Percentiles rank a stretch among this genome's conserved stretches.
Evolutionary conservation across 2,797 vertebrate genomes (phyloP).

Genomic region (Helostoma temminkii): DNA sequence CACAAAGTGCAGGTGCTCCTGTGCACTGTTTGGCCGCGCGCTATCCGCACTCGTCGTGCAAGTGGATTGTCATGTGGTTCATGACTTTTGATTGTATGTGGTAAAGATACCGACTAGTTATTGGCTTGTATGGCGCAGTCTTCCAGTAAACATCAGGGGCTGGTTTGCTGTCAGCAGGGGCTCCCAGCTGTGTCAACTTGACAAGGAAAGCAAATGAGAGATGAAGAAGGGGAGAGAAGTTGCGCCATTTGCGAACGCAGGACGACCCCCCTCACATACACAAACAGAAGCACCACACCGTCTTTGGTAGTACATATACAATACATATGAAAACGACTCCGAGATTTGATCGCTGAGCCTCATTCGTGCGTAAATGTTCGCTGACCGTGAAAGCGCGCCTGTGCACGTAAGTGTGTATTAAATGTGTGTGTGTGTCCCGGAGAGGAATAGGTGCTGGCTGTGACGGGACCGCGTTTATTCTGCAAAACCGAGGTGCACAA

Average conservation of each 20-base stretch:
- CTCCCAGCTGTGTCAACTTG: constrained; percentile 76
- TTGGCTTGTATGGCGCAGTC: constrained; percentile 22
- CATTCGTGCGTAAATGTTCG: constrained; percentile 78
- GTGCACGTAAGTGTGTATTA: constrained; percentile 17
- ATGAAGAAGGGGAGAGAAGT: constrained; percentile 66
- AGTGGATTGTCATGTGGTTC: constrained; percentile 39
- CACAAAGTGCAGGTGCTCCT: constrained; percentile 34
- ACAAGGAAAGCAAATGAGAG: constrained; percentile 12
- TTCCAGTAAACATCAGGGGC: constrained; percentile 8
- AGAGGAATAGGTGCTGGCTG: constrained; percentile 58
- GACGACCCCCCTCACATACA: constrained; percentile 22
- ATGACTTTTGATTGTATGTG: constrained; percentile 3
- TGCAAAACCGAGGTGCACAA: constrained; percentile 39
- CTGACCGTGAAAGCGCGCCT: constrained; percentile 67
- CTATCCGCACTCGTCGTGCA: constrained; percentile 14
- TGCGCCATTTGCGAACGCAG: constrained; percentile 64
- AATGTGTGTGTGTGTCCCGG: constrained; percentile 52
- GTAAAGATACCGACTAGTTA: not conserved
- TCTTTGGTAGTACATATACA: constrained; percentile 9
- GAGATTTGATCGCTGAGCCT: constrained; percentile 48
- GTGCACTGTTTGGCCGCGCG: constrained; percentile 23
- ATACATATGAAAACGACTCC: constrained; percentile 25
- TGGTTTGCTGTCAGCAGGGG: constrained; percentile 37
- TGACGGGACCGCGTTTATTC: constrained; percentile 40
- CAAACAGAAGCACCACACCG: constrained; percentile 8